Percentiles rank a stretch among this genome's conserved stretches.
Conservation (phyloP, 2,113 vertebrate species). For the Marmota flaviventris region DNA sequence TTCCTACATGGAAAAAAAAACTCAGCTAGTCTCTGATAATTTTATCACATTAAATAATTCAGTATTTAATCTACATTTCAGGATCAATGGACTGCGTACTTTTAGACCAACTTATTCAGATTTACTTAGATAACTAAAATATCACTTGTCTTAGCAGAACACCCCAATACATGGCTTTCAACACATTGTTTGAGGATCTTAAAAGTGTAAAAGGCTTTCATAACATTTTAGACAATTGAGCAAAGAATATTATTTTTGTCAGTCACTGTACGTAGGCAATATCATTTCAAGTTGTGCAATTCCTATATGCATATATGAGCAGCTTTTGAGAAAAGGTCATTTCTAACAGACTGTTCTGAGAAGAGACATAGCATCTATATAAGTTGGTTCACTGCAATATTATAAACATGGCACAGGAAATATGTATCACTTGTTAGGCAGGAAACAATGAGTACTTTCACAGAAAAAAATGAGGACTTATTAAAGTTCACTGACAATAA, state of each 20-base stretch:
- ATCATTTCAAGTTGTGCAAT: background rate
- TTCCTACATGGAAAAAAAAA: background rate
- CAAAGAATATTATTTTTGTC: background rate
- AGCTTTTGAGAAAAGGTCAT: background rate
- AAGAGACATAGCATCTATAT: background rate
- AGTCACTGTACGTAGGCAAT: background rate
- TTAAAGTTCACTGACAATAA: conserved; percentile 41
- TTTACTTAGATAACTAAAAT: conserved; percentile 41
- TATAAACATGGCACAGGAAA: background rate
- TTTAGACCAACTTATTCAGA: background rate
- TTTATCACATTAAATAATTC: background rate
- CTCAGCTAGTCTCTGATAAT: background rate
- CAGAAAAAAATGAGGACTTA: background rate
- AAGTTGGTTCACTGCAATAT: background rate
- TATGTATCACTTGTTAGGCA: background rate
- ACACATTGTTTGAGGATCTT: background rate
- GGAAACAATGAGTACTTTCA: background rate
- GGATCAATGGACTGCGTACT: background rate
- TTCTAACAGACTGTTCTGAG: background rate
- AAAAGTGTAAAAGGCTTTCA: background rate
- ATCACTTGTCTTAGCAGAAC: background rate
- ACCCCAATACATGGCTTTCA: background rate
- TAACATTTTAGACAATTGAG: background rate
- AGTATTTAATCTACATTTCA: conserved; percentile 11
- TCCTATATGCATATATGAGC: background rate